Evolutionary conservation across 2,797 vertebrate species (phyloP).

Genomic region (Leptatherina wallacei): DNA sequence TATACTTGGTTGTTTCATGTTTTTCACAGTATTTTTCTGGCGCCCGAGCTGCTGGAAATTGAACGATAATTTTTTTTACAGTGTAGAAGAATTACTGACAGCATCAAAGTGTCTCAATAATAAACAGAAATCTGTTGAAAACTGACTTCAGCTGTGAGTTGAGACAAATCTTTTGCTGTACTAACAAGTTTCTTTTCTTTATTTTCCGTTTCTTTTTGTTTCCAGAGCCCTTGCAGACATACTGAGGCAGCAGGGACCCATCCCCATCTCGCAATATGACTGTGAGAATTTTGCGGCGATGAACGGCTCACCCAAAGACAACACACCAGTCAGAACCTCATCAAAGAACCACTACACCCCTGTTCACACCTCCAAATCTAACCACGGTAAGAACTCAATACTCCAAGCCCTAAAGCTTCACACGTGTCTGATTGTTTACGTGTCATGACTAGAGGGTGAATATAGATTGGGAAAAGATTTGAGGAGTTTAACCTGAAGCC

Average conservation of each 20-base stretch:
- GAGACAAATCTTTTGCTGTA: background rate
- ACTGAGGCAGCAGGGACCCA: slow-evolving; percentile 96
- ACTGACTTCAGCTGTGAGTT: slow-evolving; percentile 21
- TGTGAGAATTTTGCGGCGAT: slow-evolving; percentile 97
- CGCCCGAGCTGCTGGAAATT: background rate
- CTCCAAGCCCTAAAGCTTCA: slow-evolving; percentile 2
- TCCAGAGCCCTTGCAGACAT: slow-evolving; percentile 97
- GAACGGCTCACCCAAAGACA: slow-evolving; percentile 96
- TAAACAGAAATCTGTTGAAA: slow-evolving; percentile 25
- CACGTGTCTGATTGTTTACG: background rate
- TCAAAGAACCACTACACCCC: slow-evolving; percentile 98
- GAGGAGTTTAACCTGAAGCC: slow-evolving; percentile 3
- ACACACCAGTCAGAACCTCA: slow-evolving; percentile 91
- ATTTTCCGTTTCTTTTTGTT: slow-evolving; percentile 13
- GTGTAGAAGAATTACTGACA: slow-evolving; percentile 22
- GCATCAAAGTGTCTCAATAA: slow-evolving; percentile 49
- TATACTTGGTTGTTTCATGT: background rate
- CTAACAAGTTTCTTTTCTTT: slow-evolving; percentile 30
- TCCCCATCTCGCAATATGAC: slow-evolving; percentile 97
- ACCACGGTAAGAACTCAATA: slow-evolving; percentile 85
- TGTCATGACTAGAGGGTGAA: slow-evolving; percentile 6
- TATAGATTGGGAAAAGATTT: slow-evolving; percentile 16
- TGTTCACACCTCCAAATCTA: slow-evolving; percentile 92
- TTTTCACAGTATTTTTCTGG: background rate
- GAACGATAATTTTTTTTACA: background rate